A percentile compares a stretch with the other conserved stretches of the same genome.
These are phyloP conservation scores for Latheticus oryzae DNA, from an alignment of 2,888 invertebrate species.

Conservation along the genomic window DNA sequence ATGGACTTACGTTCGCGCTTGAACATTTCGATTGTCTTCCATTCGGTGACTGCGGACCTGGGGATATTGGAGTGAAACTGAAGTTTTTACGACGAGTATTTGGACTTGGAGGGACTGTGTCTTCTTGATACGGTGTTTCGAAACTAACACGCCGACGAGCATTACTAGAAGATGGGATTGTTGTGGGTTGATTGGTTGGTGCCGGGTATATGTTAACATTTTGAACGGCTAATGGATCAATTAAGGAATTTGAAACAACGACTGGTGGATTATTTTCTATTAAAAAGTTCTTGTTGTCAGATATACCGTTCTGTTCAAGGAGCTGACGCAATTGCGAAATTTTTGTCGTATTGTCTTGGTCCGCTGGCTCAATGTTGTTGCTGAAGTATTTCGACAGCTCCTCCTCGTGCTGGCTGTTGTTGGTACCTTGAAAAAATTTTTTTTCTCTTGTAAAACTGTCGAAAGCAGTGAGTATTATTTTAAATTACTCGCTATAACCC, in stretches of 20 bases:
- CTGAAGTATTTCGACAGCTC: constrained; percentile 87
- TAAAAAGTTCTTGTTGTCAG: constrained; percentile 49
- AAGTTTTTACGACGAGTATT: constrained; percentile 83
- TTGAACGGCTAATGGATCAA: constrained; percentile 32
- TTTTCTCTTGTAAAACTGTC: too few relatives aligned
- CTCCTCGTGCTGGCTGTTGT: constrained; percentile 83
- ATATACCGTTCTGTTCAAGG: constrained; percentile 66
- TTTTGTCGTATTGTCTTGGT: constrained; percentile 66
- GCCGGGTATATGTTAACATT: constrained; percentile 23
- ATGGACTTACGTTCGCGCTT: constrained; percentile 81
- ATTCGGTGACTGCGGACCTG: constrained; percentile 76
- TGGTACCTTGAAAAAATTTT: constrained; percentile 70
- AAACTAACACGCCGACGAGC: constrained; percentile 70
- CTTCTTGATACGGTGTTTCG: constrained; percentile 65
- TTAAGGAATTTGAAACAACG: constrained; percentile 24
- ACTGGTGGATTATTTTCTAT: constrained; percentile 19
- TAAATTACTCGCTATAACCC: too few relatives aligned
- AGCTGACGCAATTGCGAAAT: constrained; percentile 80
- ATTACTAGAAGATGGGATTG: constrained; percentile 22
- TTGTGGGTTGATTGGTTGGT: constrained; percentile 31
- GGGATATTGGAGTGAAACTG: constrained; percentile 88
- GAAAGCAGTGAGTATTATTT: too few relatives aligned
- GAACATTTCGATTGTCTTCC: constrained; percentile 70
- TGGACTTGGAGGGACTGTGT: constrained; percentile 77
- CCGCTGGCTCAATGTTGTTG: constrained; percentile 62